Percentiles rank a stretch among this genome's conserved stretches.
phyloP scores from a whole-genome alignment of 2,797 vertebrate species.

The Poeciliopsis paucimaculata region DNA sequence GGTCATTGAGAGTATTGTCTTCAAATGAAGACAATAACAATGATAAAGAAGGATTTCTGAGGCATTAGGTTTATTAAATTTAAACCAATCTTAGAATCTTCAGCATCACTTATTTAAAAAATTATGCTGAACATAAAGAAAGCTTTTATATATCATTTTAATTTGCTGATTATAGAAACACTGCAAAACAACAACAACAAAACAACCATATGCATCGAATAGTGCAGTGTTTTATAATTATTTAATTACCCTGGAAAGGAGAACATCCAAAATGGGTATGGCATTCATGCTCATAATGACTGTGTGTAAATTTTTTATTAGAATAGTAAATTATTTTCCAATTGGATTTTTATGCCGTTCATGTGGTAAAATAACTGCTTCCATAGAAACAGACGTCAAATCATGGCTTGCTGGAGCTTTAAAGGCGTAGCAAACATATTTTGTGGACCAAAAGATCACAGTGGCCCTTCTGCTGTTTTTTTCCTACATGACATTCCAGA shows the following conservation, averaged over 20 bases:
- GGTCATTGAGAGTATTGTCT: neutral
- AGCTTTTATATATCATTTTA: neutral
- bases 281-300: neutral
- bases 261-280: neutral
- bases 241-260: neutral
- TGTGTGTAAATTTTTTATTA: neutral
- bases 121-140: neutral
- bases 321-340: neutral
- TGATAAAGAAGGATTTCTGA: neutral
- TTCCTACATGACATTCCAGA: slow-evolving; percentile 51
- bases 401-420: slow-evolving; percentile 32
- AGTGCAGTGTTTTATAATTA: neutral
- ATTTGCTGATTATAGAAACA: neutral
- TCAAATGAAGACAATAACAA: neutral
- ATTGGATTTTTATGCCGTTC: slow-evolving; percentile 14
- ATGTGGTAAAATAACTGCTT: slow-evolving; percentile 49
- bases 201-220: neutral
- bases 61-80: neutral
- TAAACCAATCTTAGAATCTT: neutral
- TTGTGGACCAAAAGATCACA: slow-evolving; percentile 24
- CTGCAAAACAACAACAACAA: neutral
- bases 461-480: slow-evolving; percentile 29
- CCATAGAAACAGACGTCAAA: slow-evolving; percentile 26
- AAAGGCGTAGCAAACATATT: slow-evolving; percentile 42
- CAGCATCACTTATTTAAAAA: neutral